Evolutionary conservation across 2,113 vertebrate species (phyloP), one percentile per base, ranked within the genome.

Genomic region (Diglossa brunneiventris): DNA sequence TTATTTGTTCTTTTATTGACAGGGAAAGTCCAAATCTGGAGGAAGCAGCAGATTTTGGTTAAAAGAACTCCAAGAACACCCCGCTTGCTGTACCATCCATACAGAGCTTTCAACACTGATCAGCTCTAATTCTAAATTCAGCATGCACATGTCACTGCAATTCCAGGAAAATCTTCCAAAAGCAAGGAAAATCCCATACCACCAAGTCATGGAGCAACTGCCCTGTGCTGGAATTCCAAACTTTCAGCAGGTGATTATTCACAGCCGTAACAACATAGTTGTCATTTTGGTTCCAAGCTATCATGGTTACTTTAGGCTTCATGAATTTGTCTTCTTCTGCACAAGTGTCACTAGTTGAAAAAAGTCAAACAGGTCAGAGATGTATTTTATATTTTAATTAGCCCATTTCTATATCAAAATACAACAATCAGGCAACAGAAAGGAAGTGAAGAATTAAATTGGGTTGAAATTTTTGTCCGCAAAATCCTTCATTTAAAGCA

Each of bases 251-350:
- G 96, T 99, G 98, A 96, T 99, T 99, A 95, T 99, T 99, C 89
- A 99, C 99, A 77, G 99, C 99, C 14, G 99, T 99, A 93, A 99
- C 99, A 44, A 99, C 99, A n/a, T 98, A 98, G 95, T 98, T 98
- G 96, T 99, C 99, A 64, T 99, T 98, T 31, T 98, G 98, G 98
- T 99, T 99, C 99, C 99, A 99, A 47, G 99, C 99, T 81, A 99
- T 99, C 99, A 99, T 99, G 66, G 99, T 99, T 59, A 99, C 99
- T 98, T 99, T 99, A 86, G 99, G 98, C 97, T 99, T 99, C 97
- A 99, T 98, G 96, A 98, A 99, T 84, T 96, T 98, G 55, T 99
- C 99, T 41, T 99, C 99, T 87, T 98, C 98, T 33, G 95, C 98
- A 96, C 83, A 89, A 2, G 91, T 44, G 16, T 98, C 98, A 80